phyloP scores from a whole-genome alignment of 2,113 vertebrate species.

The Thermophis baileyi region DNA sequence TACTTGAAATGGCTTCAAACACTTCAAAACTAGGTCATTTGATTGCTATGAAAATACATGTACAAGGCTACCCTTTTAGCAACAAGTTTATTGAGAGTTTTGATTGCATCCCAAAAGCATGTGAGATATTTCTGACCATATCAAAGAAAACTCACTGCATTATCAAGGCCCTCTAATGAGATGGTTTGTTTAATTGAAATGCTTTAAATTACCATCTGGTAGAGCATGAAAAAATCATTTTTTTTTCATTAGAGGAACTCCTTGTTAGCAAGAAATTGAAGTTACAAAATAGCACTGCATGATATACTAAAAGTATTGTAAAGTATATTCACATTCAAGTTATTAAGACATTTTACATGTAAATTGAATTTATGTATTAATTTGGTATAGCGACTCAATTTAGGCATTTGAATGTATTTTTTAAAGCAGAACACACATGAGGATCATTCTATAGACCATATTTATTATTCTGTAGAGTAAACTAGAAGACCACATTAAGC shows the following conservation, averaged over 20 bases:
- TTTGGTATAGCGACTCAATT: slow-evolving; percentile 13
- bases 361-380: slow-evolving; percentile 46
- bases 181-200: slow-evolving; percentile 72
- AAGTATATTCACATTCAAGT: slow-evolving; percentile 55
- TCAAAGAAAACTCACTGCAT: slow-evolving; percentile 68
- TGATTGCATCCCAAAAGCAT: slow-evolving; percentile 65
- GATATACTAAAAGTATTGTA: slow-evolving; percentile 65
- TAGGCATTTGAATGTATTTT: slow-evolving; percentile 25
- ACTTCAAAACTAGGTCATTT: slow-evolving; percentile 67
- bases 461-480: not conserved
- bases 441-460: not conserved
- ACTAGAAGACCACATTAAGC: not conserved
- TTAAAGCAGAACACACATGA: not conserved
- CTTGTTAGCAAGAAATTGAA: slow-evolving; percentile 63
- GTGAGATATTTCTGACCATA: slow-evolving; percentile 68
- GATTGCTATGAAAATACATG: slow-evolving; percentile 57
- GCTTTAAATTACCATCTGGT: slow-evolving; percentile 68
- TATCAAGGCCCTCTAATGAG: slow-evolving; percentile 70
- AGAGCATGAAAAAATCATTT: slow-evolving; percentile 71
- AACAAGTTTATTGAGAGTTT: slow-evolving; percentile 58
- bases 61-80: slow-evolving; percentile 52
- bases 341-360: slow-evolving; percentile 54
- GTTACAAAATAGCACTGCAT: slow-evolving; percentile 64
- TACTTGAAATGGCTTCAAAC: slow-evolving; percentile 66
- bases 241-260: slow-evolving; percentile 68